Base-by-base conservation (phyloP, 2,797 vertebrate genomes). In the Karalla daura region DNA sequence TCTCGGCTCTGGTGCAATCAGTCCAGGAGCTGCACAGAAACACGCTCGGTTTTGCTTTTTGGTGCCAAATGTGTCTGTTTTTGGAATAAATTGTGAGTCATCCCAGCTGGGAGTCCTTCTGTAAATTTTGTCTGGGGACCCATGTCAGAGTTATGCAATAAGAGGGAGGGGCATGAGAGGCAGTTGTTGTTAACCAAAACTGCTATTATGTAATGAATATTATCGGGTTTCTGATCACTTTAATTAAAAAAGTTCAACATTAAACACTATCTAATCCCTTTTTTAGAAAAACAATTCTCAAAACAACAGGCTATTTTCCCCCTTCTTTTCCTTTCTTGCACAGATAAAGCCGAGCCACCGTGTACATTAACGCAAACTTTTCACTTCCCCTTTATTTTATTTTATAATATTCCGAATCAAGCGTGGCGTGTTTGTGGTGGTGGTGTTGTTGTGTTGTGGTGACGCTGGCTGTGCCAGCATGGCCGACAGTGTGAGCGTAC, bases 121-220 rank as follows among this genome's bases (percentile, higher is more conserved):
- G 50, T 51, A 44, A 12, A 73, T 64, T 61, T 63, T 63, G 70
- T 67, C 46, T 55, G 43, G 58, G 58, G 55, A 61, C 83, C 73
- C 86, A 80, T 89, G 86, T 88, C 72, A 8, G 76, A 84, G 90
- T 90, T 93, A 91, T 88, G 92, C 83, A 92, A 92, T 83, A 40
- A 40, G 72, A 74, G 63, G 82, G 81, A 62, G 83, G 86, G 63
- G 80, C 63, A 2, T 44, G 55, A 50, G 58, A 54, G 25, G 68
- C 45, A 64, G 67, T 50, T 86, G 72, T 73, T 83, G 71, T 79
- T 86, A 82, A 80, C 71, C 81, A 82, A 86, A 88, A 80, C 80
- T 78, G 56, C 40, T 79, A 88, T 93, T 91, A 89, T 90, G 89
- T 89, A 89, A 91, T 88, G 44, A 5, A 80, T 51, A 76, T 55